Conservation (phyloP, 2,113 vertebrate species). For the Tauraco erythrolophus region DNA sequence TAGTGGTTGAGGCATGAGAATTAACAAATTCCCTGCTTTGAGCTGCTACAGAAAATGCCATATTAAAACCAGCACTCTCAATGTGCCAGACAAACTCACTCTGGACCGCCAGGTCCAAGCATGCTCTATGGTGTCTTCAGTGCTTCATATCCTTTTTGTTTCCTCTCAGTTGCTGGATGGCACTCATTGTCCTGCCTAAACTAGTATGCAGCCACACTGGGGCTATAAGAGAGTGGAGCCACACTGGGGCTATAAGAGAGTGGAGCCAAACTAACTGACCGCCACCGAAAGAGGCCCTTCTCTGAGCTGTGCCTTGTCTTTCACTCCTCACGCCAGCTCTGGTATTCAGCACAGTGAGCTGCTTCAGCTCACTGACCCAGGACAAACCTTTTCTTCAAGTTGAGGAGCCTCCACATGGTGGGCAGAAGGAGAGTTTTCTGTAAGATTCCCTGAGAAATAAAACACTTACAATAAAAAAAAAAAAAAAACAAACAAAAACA, state of each 20-base stretch:
- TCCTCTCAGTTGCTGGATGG: neutral
- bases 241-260: neutral
- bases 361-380: neutral
- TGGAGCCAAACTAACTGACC: neutral
- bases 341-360: neutral
- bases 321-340: neutral
- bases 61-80: neutral
- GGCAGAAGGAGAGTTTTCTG: neutral
- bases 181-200: neutral
- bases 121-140: neutral
- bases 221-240: neutral
- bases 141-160: neutral
- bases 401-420: neutral
- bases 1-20: neutral
- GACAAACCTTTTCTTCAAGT: neutral
- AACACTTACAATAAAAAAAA: neutral
- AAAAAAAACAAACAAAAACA: neutral
- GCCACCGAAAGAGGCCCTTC: neutral
- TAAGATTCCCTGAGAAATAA: neutral
- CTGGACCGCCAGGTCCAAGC: neutral
- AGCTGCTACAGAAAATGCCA: neutral
- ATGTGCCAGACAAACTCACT: neutral
- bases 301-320: neutral
- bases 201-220: neutral
- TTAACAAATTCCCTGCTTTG: neutral